Percentiles rank a stretch among this genome's conserved stretches.
Conservation (phyloP, 2,797 vertebrate genomes). For the Melanotaenia trifasciata region DNA sequence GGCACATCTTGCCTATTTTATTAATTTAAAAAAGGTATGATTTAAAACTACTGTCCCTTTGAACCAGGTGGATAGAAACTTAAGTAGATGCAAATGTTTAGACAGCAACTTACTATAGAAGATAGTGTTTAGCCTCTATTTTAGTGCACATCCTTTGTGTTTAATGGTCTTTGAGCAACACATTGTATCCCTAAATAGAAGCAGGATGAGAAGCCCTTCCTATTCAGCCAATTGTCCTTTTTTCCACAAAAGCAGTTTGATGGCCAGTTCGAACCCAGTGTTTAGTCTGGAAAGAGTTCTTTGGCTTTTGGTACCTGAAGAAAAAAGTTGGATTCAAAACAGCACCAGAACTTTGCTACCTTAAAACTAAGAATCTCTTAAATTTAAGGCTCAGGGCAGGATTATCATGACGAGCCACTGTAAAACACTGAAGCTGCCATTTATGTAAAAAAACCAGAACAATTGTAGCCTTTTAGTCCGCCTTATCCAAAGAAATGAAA, state of each 20-base stretch:
- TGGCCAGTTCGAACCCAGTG: neutral
- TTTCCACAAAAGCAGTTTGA: conserved; percentile 12
- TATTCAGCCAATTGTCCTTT: conserved; percentile 8
- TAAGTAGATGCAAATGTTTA: conserved; percentile 2
- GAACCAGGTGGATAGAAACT: neutral
- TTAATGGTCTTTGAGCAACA: conserved; percentile 33
- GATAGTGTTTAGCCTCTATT: conserved; percentile 10
- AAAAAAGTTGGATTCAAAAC: neutral
- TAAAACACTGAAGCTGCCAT: neutral
- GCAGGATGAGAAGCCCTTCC: conserved; percentile 27
- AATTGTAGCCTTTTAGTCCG: neutral
- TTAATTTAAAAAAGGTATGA: neutral
- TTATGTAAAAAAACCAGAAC: neutral
- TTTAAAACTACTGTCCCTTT: neutral
- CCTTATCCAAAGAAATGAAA: neutral
- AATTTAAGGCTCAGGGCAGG: neutral
- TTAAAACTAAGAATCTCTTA: neutral
- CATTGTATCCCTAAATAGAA: conserved; percentile 32
- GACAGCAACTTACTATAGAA: conserved; percentile 9
- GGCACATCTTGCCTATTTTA: neutral
- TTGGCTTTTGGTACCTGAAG: neutral
- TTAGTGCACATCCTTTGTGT: conserved; percentile 32
- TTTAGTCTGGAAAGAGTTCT: neutral
- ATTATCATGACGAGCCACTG: neutral
- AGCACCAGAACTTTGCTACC: neutral